Percentiles rank a stretch among this genome's conserved stretches.
These are phyloP conservation scores for Pterocles gutturalis DNA, from an alignment of 2,113 vertebrate genomes.

Conservation along the genomic window DNA sequence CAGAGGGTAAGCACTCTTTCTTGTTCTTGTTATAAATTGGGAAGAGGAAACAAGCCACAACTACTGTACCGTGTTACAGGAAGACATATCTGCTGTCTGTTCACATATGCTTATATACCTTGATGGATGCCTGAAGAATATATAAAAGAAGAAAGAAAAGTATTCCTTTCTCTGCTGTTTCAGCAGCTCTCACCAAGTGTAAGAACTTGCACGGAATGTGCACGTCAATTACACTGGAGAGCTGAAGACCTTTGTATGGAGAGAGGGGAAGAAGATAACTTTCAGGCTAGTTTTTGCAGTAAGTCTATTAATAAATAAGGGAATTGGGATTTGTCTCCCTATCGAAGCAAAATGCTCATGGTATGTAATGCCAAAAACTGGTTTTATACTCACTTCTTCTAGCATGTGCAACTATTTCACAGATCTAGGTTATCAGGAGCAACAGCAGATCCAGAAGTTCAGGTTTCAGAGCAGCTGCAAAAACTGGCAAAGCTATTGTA, in stretches of 20 bases:
- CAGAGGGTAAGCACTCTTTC: slow-evolving; percentile 82
- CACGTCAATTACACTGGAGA: not conserved
- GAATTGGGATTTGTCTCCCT: not conserved
- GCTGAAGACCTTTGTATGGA: not conserved
- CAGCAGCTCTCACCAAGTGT: not conserved
- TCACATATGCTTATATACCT: not conserved
- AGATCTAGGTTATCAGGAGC: not conserved
- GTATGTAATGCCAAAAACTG: not conserved
- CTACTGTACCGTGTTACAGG: not conserved
- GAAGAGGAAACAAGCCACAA: not conserved
- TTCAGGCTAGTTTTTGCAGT: not conserved
- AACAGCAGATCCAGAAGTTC: not conserved
- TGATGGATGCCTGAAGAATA: not conserved
- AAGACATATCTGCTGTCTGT: not conserved
- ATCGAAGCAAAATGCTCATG: not conserved
- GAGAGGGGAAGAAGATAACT: not conserved
- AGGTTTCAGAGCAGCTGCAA: not conserved
- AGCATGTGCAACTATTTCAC: not conserved
- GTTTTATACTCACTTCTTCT: not conserved
- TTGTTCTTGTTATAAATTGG: not conserved
- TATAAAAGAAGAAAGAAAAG: not conserved
- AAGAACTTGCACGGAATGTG: not conserved
- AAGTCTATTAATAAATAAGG: not conserved
- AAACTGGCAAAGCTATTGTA: not conserved
- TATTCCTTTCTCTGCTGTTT: not conserved